Base-by-base conservation (phyloP, 23 tunicate genomes). In the Phallusia fumigata region DNA sequence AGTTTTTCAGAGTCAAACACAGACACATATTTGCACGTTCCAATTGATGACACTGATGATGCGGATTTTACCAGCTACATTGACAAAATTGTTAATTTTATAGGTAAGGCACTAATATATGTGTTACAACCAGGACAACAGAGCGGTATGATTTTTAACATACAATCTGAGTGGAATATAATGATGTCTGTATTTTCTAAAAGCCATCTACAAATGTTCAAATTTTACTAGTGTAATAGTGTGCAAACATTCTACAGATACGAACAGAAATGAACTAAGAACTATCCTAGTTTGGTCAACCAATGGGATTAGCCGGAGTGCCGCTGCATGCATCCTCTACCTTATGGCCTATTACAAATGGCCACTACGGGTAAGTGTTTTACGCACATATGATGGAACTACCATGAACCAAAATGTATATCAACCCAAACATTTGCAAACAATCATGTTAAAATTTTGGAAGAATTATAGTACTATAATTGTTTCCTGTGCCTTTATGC, bases 271-370 rank as follows among this genome's bases (percentile, higher is more conserved):
- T 26, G 79, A 84, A 33, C 51, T 84, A 72, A 88, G 77, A 64
- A 85, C 91, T 31, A 88, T 93, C 47, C 80, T 93, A 16, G 81
- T 93, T 6, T 93, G 97, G 97, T 93, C 97, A 13, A 72, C 76
- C 32, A 88, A 88, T 76, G 97, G 97, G 80, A 88, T 93, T 18
- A 93, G 97, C 51, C 76, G 97, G 81, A 93, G 93, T 82, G 97
- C 97, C 18, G 93, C 97, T 33, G 97, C 93, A 0, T 93, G 97
- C 73, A 88, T 93, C 50, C 73, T 87, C 19, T 93, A 93, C 47
- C 73, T 93, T 45, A 93, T 93, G 97, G 33, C 93, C 24, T 93
- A 93, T 73, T 93, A 93, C 86, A 93, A 93, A 65, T 93, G 97
- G 97, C 89, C 92, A 0, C 65, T 93, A 65, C 81, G 85, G 87